Conservation (phyloP, 2,888 invertebrate genomes). For the Liodrosophila aerea region DNA sequence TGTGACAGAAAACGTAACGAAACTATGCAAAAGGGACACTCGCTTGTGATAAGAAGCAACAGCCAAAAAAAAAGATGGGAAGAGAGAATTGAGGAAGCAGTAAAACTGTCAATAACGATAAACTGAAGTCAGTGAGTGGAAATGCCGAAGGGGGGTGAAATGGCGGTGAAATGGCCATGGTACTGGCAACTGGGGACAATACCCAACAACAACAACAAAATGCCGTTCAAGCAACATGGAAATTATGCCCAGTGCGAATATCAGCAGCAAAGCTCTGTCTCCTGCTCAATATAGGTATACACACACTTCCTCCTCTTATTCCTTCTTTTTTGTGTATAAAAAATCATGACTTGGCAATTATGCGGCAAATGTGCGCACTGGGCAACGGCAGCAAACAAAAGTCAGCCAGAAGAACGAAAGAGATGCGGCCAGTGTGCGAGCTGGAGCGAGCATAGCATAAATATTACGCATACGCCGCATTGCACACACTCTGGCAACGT, state of each 20-base stretch:
- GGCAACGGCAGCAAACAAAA: conserved; percentile 53
- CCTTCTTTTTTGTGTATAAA: conserved; percentile 54
- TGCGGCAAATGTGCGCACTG: conserved; percentile 75
- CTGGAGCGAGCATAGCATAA: conserved; percentile 36
- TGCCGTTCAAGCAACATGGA: conserved; percentile 76
- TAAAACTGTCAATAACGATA: conserved; percentile 77
- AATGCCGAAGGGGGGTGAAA: neutral
- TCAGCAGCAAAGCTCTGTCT: conserved; percentile 55
- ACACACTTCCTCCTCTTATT: conserved; percentile 21
- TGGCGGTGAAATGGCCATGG: neutral
- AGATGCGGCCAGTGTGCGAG: neutral
- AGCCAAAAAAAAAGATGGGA: conserved; percentile 9
- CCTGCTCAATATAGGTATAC: conserved; percentile 20
- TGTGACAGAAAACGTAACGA: conserved; percentile 45
- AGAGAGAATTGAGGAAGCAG: conserved; percentile 19
- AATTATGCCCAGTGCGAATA: conserved; percentile 78
- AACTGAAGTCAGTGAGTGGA: conserved; percentile 46
- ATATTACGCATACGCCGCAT: conserved; percentile 72
- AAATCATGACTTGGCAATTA: conserved; percentile 77
- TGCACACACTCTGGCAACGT: conserved; percentile 54
- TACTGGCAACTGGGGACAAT: conserved; percentile 19
- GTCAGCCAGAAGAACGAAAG: conserved; percentile 13
- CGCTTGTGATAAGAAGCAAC: conserved; percentile 49
- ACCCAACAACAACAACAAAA: conserved; percentile 54
- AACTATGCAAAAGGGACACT: conserved; percentile 75